Base-by-base conservation (phyloP, 2,113 vertebrate genomes). In the cattle (Bos taurus) region DNA sequence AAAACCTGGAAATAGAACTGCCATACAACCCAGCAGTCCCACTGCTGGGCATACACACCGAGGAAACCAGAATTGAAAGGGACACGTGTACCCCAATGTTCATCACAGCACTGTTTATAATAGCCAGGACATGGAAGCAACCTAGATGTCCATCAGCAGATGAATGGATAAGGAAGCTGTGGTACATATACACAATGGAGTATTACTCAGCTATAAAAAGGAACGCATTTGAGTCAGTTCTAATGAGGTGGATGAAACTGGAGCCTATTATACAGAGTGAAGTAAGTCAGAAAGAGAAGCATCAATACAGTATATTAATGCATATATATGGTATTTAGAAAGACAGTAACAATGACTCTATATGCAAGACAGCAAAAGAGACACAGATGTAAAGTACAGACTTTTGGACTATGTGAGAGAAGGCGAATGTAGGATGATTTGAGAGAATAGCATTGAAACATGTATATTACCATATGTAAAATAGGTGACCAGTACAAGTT, bases 31-130 rank as follows among this genome's bases (percentile, higher is more conserved):
- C n/a, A 71, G 5, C 67, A 23, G 12, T 71, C 67, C 67, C 36
- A 71, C 19, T 71, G n/a, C 67, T 23, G n/a, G n/a, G n/a, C n/a
- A 23, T 23, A 23, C 1, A 3, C 67, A 12, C n/a, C 0, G 0
- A 71, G 67, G 67, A 40, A 71, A 23, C 67, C 19, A 71, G 67
- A 71, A 23, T 23, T 23, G n/a, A 71, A 71, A 12, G n/a, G 2
- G n/a, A 40, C n/a, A 71, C 1, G 1, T 40, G 67, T 40, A 71
- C n/a, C 19, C 19, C n/a, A 40, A 0, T 71, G 67, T 71, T 71
- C 67, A 23, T 2, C 1, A 2, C 67, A 71, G 67, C n/a, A 40
- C n/a, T 71, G 67, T 40, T 12, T 71, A 13, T 19, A 40, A 40
- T 71, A 71, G n/a, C n/a, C 1, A 71, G n/a, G n/a, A 71, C n/a